Base-by-base conservation (phyloP, 2,888 invertebrate species). In the Oscheius onirici region DNA sequence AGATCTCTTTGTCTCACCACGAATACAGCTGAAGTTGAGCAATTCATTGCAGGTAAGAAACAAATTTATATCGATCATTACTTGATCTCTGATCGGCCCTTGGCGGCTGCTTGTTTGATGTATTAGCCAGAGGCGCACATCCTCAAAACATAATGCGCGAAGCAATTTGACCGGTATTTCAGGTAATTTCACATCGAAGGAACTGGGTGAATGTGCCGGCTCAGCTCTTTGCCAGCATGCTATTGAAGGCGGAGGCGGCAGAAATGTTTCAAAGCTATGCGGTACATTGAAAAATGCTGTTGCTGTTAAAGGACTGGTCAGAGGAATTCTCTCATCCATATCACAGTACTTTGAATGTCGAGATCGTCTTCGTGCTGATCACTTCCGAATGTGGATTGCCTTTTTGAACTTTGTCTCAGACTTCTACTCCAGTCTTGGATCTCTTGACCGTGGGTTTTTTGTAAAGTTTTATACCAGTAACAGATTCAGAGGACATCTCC, bases 361-460 rank as follows among this genome's bases (percentile, higher is more conserved):
- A 11, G 80, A 78, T 17, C 76, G 81, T 51, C 79, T 85, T 8
- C 81, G 85, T 5, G 77, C 77, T 15, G 80, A 82, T 40, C 84
- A 84, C 54, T 81, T 86, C 72, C 75, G 81, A 20, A 80, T 84
- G 71, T 87, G 87, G 87, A 81, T 86, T 24, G 77, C 82, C 13
- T 85, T 84, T 57, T 76, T 87, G 43, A 81, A 76, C 60, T 84
- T 87, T 63, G 74, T 84, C 8, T 80, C 85, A 13, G 87, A 87
- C 72, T 68, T 86, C 26, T 87, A 85, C 69, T 75, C 83, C 26
- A 82, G 80, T 71, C 68, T 86, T 57, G 86, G 87, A 52, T 80
- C 34, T 17, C 24, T 69, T 46, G 58, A 46, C 20, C 49, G 69
- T 60, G 28, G 26, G 28, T 41, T 11, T n/a, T n/a, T n/a, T n/a